Evolutionary conservation across 2,888 invertebrate genomes (phyloP).

Genomic region (Blomia tropicalis): DNA sequence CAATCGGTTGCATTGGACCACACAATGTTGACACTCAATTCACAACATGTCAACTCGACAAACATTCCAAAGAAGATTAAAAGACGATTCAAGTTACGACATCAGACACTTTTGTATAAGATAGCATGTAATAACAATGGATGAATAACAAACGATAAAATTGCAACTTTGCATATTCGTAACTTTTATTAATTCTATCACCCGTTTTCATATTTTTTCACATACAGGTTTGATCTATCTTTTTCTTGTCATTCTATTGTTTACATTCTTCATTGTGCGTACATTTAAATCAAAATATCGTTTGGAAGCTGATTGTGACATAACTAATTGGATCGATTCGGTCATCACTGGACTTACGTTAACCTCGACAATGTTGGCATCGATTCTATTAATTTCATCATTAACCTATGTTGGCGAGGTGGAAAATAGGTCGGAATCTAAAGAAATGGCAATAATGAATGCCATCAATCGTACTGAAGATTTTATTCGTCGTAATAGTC

Average conservation of each 20-base stretch:
- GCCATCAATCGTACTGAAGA: background rate
- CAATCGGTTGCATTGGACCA: background rate
- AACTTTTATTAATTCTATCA: background rate
- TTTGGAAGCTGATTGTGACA: background rate
- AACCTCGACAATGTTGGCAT: background rate
- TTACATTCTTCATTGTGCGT: background rate
- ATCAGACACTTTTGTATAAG: background rate
- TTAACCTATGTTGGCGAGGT: background rate
- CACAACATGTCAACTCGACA: background rate
- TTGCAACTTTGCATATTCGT: background rate
- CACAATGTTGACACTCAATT: background rate
- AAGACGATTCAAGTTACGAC: background rate
- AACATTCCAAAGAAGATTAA: background rate
- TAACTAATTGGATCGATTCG: conserved; percentile 1
- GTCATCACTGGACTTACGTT: conserved; percentile 1
- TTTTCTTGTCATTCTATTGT: background rate
- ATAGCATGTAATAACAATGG: conserved; percentile 8
- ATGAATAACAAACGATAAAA: too few species aligned
- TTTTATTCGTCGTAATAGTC: conserved; percentile 13
- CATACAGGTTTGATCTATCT: conserved; percentile 1
- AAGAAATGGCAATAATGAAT: background rate
- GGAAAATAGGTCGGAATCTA: background rate
- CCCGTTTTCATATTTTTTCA: background rate
- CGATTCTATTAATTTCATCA: background rate
- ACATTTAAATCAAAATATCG: conserved; percentile 1